These are phyloP conservation scores for Bubalus kerabau DNA, from an alignment of 2,113 vertebrate species.

Conservation along the genomic window DNA sequence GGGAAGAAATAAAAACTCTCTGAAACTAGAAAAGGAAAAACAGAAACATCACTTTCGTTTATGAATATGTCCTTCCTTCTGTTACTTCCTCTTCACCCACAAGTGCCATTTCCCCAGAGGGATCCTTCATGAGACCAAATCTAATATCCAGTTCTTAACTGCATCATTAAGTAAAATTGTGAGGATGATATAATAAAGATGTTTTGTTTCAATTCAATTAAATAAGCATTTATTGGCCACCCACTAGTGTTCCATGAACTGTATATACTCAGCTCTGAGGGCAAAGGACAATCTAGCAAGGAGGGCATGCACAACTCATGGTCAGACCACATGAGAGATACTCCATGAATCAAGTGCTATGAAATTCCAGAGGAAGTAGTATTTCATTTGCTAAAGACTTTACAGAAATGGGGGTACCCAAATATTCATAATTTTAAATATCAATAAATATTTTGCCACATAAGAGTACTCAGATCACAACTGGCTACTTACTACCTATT, in stretches of 20 bases:
- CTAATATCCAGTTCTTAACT: neutral
- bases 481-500: neutral
- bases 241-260: too few relatives aligned
- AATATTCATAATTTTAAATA: neutral
- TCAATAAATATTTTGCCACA: neutral
- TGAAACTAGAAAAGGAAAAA: neutral
- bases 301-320: too few relatives aligned
- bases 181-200: neutral
- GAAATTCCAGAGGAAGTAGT: neutral
- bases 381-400: neutral
- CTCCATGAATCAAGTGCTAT: neutral
- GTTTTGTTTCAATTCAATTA: neutral
- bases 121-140: neutral
- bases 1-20: neutral
- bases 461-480: neutral
- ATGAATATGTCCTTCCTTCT: neutral
- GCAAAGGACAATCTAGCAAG: neutral
- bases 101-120: neutral
- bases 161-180: neutral
- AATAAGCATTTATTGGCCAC: neutral
- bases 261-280: neutral
- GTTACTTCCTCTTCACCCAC: neutral
- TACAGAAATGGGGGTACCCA: neutral
- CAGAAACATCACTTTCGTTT: neutral
- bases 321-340: neutral